Percentiles rank a stretch among this genome's conserved stretches.
phyloP scores from a whole-genome alignment of 2,888 invertebrate species.

The Dugesia japonica region DNA sequence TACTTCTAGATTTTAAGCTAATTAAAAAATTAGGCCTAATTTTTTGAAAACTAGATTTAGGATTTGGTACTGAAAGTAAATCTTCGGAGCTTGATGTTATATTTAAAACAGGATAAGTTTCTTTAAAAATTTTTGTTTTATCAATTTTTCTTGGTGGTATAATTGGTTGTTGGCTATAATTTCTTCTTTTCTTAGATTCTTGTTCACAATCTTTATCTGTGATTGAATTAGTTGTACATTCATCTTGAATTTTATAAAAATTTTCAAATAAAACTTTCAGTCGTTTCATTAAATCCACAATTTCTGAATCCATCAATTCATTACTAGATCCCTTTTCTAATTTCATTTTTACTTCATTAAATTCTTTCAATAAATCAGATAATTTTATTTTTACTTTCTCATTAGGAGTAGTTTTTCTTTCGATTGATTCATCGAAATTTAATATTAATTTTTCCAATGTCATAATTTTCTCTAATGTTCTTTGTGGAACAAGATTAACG shows the following conservation, averaged over 20 bases:
- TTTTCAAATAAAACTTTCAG: neutral
- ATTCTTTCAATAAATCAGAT: neutral
- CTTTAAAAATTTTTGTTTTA: neutral
- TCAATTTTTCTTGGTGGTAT: neutral
- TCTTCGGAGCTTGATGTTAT: neutral
- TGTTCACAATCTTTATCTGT: neutral
- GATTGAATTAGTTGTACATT: neutral
- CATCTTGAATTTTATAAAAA: neutral
- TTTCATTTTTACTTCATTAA: neutral
- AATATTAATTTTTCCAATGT: constrained; percentile 1
- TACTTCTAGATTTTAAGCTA: neutral
- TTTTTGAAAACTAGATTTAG: neutral
- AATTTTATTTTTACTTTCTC: neutral
- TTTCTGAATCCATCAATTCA: neutral
- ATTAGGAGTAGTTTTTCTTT: neutral
- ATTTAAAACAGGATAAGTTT: neutral
- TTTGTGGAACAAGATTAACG: neutral
- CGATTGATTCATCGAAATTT: neutral
- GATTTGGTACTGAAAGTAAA: neutral
- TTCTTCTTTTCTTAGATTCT: neutral
- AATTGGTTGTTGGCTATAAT: neutral
- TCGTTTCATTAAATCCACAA: neutral
- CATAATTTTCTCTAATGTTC: neutral
- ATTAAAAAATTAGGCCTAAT: neutral
- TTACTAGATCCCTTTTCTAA: neutral